These are phyloP conservation scores for Epinotia demarniana DNA, from an alignment of 2,888 invertebrate species.

Conservation along the genomic window DNA sequence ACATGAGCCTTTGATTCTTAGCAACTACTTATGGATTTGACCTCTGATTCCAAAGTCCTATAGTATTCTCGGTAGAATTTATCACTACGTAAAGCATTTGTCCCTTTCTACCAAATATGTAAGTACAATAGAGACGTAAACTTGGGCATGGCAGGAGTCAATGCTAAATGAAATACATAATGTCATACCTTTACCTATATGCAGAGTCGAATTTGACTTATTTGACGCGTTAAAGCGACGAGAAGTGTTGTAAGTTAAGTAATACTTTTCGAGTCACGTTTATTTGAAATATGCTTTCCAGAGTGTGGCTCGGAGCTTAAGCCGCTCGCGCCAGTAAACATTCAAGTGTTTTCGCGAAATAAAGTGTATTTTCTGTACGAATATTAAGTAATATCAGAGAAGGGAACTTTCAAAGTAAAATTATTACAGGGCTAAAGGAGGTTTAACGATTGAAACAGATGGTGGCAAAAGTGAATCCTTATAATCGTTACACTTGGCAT, in stretches of 20 bases:
- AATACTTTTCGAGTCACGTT: conserved; percentile 35
- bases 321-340: conserved; percentile 17
- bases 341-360: conserved; percentile 17
- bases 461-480: no score
- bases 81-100: no score
- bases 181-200: neutral
- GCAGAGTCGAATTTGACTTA: neutral
- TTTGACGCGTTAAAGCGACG: neutral
- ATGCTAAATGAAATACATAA: neutral
- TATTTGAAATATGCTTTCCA: conserved; percentile 24
- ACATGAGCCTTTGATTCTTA: no score
- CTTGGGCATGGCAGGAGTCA: neutral
- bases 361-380: conserved; percentile 14
- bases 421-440: neutral
- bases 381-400: conserved; percentile 24
- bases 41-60: no score
- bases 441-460: no score
- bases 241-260: conserved; percentile 31
- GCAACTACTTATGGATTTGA: no score
- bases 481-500: no score
- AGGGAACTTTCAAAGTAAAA: neutral
- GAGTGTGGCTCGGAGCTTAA: conserved; percentile 7
- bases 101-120: neutral
- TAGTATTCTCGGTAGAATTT: no score
- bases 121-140: neutral